A percentile compares a stretch with the other conserved stretches of the same genome.
Evolutionary conservation across 2,113 vertebrate species (phyloP).

Genomic region (Pyxicephalus adspersus): DNA sequence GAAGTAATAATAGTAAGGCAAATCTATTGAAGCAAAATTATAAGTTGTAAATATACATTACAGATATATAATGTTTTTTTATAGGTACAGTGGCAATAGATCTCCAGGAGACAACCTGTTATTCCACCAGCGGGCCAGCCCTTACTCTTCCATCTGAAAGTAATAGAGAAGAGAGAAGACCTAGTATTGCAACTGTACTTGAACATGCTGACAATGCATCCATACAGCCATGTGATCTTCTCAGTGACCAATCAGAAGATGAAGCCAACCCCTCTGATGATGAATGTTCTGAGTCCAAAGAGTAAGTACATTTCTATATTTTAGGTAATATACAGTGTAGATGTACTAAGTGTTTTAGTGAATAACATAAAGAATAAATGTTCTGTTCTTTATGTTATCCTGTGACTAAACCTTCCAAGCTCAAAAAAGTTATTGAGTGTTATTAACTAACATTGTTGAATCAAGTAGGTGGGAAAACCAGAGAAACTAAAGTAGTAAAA

Average conservation of each 20-base stretch:
- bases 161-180: constrained; percentile 68
- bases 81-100: constrained; percentile 82
- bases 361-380: not conserved
- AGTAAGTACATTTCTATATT: constrained; percentile 67
- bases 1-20: no score
- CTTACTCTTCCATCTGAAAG: constrained; percentile 73
- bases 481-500: no score
- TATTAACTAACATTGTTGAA: no score
- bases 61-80: not conserved
- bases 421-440: no score
- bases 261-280: constrained; percentile 74
- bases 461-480: no score
- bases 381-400: no score
- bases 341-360: no score
- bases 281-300: constrained; percentile 71
- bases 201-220: constrained; percentile 78
- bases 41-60: no score
- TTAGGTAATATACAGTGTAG: not conserved
- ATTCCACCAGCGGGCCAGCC: constrained; percentile 64
- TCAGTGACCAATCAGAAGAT: constrained; percentile 82
- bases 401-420: no score
- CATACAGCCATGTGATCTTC: constrained; percentile 75
- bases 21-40: no score
- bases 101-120: constrained; percentile 77
- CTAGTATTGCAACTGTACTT: constrained; percentile 79